phyloP scores from a whole-genome alignment of 2,797 vertebrate genomes.

The Setipinna tenuifilis region DNA sequence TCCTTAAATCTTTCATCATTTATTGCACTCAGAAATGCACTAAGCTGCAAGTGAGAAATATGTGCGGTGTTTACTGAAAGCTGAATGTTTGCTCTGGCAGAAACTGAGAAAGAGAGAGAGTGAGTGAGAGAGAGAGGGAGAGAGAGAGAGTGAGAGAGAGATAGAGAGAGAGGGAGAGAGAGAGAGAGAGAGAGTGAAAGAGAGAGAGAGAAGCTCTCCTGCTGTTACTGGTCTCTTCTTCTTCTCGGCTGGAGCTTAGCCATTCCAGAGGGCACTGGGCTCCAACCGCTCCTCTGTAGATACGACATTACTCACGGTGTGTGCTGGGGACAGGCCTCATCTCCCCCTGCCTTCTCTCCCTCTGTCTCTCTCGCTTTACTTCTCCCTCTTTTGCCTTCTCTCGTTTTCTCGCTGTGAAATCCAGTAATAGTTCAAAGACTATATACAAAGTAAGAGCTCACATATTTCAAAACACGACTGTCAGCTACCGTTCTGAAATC shows the following conservation, averaged over 20 bases:
- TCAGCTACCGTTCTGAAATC: neutral
- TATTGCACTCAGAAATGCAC: neutral
- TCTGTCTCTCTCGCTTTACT: neutral
- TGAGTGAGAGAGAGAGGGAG: neutral
- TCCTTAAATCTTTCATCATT: conserved; percentile 20
- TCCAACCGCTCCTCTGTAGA: conserved; percentile 44
- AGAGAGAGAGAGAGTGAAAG: neutral
- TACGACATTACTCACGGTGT: conserved; percentile 7
- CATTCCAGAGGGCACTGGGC: conserved; percentile 62
- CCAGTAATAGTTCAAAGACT: conserved; percentile 26
- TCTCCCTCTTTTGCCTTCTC: neutral
- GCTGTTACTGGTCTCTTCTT: conserved; percentile 70
- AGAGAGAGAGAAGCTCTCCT: conserved; percentile 48
- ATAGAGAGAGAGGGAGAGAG: neutral
- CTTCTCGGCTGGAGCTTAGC: conserved; percentile 66
- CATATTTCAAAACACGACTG: neutral
- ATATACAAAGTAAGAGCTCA: conserved; percentile 14
- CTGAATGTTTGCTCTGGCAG: neutral
- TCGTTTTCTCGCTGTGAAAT: neutral
- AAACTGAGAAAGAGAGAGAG: neutral
- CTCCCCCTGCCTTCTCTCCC: neutral
- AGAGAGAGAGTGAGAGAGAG: neutral
- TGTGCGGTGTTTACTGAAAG: neutral
- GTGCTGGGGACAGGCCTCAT: neutral
- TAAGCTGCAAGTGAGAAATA: neutral